A percentile compares a stretch with the other conserved stretches of the same genome.
phyloP scores from a whole-genome alignment of 2,888 invertebrate species.

The Venustoraphidia nigricollis region DNA sequence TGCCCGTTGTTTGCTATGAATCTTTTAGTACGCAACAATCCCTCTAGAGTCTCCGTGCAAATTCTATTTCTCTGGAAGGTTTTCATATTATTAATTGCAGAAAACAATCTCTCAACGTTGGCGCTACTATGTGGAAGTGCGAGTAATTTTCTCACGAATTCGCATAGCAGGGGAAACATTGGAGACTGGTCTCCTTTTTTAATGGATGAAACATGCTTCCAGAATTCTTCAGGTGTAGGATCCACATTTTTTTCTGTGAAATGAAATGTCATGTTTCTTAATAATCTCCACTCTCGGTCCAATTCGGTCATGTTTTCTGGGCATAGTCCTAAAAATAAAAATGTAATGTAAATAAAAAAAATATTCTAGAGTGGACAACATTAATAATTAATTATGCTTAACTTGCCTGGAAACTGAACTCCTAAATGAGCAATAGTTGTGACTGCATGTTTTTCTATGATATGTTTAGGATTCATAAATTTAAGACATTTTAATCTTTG shows the following conservation, averaged over 20 bases:
- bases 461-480: too few relatives aligned
- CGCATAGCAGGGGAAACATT: slow-evolving; percentile 5
- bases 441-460: too few relatives aligned
- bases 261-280: slow-evolving; percentile 5
- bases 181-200: slow-evolving; percentile 1
- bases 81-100: slow-evolving; percentile 7
- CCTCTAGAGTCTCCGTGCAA: slow-evolving; percentile 7
- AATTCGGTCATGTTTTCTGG: slow-evolving; percentile 7
- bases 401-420: too few relatives aligned
- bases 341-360: too few relatives aligned
- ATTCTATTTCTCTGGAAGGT: slow-evolving; percentile 6
- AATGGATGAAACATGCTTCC: slow-evolving; percentile 2
- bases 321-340: not conserved
- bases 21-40: slow-evolving; percentile 6
- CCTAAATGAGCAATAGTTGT: too few relatives aligned
- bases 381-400: too few relatives aligned
- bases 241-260: slow-evolving; percentile 3
- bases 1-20: slow-evolving; percentile 7
- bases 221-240: slow-evolving; percentile 6
- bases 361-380: too few relatives aligned
- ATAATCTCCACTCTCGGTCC: slow-evolving; percentile 5
- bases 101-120: slow-evolving; percentile 7
- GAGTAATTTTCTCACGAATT: slow-evolving; percentile 5
- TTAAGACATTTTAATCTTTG: not conserved
- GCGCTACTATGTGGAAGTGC: slow-evolving; percentile 7